Percentiles rank a stretch among this genome's conserved stretches.
Conservation (phyloP, 2,797 vertebrate genomes). For the Xerus rutilus region DNA sequence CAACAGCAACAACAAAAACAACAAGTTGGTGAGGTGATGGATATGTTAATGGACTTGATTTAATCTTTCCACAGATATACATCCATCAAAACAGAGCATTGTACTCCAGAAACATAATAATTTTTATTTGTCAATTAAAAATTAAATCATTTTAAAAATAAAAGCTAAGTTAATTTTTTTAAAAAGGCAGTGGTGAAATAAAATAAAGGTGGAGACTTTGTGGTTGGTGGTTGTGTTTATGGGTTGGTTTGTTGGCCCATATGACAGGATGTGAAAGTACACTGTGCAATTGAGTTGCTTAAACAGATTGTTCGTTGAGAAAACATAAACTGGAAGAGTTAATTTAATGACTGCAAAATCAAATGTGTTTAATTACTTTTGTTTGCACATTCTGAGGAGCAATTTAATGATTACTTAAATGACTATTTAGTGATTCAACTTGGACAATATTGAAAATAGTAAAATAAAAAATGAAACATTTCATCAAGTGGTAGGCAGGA, state of each 20-base stretch:
- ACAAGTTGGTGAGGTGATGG: neutral
- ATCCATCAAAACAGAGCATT: neutral
- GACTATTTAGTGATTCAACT: neutral
- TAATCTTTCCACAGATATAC: neutral
- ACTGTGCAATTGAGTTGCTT: neutral
- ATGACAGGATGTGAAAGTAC: neutral
- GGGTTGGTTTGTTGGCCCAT: neutral
- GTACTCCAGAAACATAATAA: neutral
- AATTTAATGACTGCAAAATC: neutral
- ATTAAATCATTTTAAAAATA: neutral
- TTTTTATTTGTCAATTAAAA: neutral
- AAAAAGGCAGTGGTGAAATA: neutral
- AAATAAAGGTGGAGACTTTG: neutral
- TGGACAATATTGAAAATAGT: neutral
- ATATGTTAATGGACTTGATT: neutral
- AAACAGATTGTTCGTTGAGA: neutral
- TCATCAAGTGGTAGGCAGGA: neutral
- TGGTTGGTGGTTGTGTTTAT: no score
- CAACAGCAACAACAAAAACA: neutral
- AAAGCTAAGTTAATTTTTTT: neutral
- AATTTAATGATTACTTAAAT: neutral
- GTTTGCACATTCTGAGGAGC: neutral
- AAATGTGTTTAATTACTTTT: conserved; percentile 3
- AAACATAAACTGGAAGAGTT: neutral
- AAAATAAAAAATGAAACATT: neutral